Evolutionary conservation across 1,140 invertebrate genomes (phyloP), one percentile per base, ranked within the genome.

Genomic region (Brevipalpus yothersi): DNA sequence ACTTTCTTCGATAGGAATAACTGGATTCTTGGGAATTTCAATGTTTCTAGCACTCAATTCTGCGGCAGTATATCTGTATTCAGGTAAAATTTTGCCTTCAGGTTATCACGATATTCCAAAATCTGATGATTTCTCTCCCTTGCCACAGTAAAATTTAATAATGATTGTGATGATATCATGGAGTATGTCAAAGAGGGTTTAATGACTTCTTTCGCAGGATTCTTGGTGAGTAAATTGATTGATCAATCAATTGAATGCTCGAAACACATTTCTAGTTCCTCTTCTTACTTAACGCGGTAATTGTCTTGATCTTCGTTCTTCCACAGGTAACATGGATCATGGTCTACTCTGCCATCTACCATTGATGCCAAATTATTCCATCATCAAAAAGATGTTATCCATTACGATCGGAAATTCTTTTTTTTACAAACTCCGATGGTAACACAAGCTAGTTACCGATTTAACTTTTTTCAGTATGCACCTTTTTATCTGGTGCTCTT

Each of bases 141-240:
- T 45, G 2, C n/a, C 8, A n/a, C 40, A 62, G 61, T 62, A 5
- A 53, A 54, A 41, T 42, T 59, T 31, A 62, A 62, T 51, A 51
- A 58, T 40, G 61, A 62, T 19, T 15, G 12, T 15, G 61, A 62
- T 42, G 58, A 62, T 53, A 54, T 51, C 40, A 41, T 62, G 15
- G 59, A 60, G 19, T 53, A 12, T 19, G 58, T 62, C 2, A 62
- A 62, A 54, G 61, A 62, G 56, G 61, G 61, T n/a, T 59, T 62
- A 13, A 62, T 62, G 61, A 62, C 61, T 21, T 40, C 61, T 8
- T 62, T 62, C 17, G 61, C 61, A 10, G 17, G 59, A 56, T 62
- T 62, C 55, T 13, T 62, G 41, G 61, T 62, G 13, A 62, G n/a
- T 60, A 42, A 19, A 60, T 13, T 2, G 15, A 5, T 2, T 55